Conservation (phyloP, 2,888 invertebrate species). For the Tineola bisselliella region DNA sequence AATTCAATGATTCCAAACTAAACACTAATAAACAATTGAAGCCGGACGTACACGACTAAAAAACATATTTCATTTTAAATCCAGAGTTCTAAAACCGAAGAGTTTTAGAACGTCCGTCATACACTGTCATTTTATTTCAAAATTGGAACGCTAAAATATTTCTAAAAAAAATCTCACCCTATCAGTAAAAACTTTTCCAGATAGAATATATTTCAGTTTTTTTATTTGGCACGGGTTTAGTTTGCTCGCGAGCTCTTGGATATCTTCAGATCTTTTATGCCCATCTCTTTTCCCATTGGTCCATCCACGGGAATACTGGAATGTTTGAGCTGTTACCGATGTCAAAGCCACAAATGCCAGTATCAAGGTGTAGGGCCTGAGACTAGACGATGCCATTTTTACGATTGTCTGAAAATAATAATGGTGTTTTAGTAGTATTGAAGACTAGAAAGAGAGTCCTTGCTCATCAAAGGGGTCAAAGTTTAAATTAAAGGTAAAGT, state of each 20-base stretch:
- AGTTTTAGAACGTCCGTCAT: no score
- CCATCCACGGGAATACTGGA: slow-evolving; percentile 83
- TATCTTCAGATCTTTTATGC: slow-evolving; percentile 26
- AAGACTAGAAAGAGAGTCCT: no score
- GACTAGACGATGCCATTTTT: slow-evolving; percentile 10
- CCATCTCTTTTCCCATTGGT: slow-evolving; percentile 74
- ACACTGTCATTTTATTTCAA: no score
- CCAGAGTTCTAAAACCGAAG: no score
- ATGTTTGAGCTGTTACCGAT: slow-evolving; percentile 71
- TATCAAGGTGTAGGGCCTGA: slow-evolving; percentile 27
- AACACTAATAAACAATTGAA: no score
- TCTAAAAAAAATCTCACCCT: slow-evolving; percentile 29
- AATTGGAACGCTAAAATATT: neutral
- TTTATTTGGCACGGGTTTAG: slow-evolving; percentile 58
- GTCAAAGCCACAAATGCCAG: slow-evolving; percentile 51
- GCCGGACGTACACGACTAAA: no score
- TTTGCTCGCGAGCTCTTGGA: slow-evolving; percentile 29
- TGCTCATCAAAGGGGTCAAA: no score
- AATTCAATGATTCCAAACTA: no score
- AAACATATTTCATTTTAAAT: no score
- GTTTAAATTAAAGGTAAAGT: no score
- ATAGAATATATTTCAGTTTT: slow-evolving; percentile 58
- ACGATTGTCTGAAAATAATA: no score
- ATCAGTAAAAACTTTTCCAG: slow-evolving; percentile 57
- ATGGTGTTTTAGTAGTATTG: no score